Conservation (phyloP, 2,113 vertebrate species). For the Deroptyus accipitrinus region DNA sequence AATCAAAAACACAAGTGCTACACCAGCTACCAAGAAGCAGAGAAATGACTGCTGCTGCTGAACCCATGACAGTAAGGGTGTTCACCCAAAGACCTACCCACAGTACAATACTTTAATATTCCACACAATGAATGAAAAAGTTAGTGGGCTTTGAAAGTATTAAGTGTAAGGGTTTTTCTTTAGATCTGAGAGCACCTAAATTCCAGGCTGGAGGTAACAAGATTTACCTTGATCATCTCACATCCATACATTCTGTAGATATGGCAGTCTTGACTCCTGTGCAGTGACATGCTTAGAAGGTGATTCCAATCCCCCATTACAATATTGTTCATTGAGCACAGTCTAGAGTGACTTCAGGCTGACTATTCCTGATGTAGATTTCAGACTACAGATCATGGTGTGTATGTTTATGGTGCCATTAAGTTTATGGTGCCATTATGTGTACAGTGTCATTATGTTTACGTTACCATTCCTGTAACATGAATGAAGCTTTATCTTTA, state of each 20-base stretch:
- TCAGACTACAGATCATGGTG: not conserved
- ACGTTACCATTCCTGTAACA: not conserved
- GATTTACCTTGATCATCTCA: not conserved
- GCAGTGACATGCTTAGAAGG: not conserved
- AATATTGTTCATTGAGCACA: not conserved
- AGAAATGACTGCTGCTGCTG: too few relatives aligned
- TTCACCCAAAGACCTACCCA: not conserved
- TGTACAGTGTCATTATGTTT: not conserved
- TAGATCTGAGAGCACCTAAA: not conserved
- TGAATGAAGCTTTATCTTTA: not conserved
- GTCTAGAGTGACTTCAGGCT: not conserved
- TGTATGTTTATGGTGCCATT: not conserved
- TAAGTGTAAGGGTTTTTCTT: not conserved
- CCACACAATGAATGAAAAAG: not conserved
- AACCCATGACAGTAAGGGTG: too few relatives aligned
- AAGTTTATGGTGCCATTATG: not conserved
- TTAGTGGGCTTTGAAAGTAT: rapidly evolving
- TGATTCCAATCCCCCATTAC: not conserved
- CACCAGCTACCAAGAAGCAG: too few relatives aligned
- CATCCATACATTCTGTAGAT: not conserved
- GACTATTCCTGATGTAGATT: not conserved
- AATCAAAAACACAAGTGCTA: too few relatives aligned
- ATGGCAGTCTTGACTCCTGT: not conserved
- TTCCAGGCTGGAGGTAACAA: not conserved
- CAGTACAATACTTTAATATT: not conserved